Evolutionary conservation across 2,113 vertebrate genomes (phyloP).

Genomic region (Lagopus leucura): DNA sequence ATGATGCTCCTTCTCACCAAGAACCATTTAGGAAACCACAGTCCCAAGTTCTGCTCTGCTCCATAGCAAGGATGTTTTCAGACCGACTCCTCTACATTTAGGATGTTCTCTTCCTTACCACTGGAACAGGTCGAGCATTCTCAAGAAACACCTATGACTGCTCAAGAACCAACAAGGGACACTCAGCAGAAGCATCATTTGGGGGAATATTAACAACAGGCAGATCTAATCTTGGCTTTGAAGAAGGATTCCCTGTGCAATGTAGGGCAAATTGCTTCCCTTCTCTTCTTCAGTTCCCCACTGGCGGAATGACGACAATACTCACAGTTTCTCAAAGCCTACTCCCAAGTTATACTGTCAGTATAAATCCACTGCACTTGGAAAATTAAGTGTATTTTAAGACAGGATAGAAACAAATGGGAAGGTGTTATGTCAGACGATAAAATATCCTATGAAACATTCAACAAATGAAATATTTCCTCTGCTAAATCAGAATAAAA

Average conservation of each 20-base stretch:
- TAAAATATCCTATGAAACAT: not conserved
- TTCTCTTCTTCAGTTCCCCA: not conserved
- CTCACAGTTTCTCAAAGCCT: not conserved
- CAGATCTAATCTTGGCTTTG: not conserved
- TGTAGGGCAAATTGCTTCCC: not conserved
- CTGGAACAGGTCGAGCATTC: no score
- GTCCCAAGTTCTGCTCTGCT: not conserved
- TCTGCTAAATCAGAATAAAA: not conserved
- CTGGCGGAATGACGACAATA: not conserved
- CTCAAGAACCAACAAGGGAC: not conserved
- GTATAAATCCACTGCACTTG: not conserved
- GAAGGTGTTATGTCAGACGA: not conserved
- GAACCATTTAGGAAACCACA: not conserved
- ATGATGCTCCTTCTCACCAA: not conserved
- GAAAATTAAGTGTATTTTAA: not conserved
- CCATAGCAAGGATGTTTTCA: not conserved
- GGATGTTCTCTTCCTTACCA: not conserved
- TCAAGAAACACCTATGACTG: fast-evolving
- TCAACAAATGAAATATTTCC: not conserved
- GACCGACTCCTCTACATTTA: not conserved
- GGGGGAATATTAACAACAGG: not conserved
- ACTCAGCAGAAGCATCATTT: not conserved
- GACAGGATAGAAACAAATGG: not conserved
- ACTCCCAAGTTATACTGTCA: not conserved
- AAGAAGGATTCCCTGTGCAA: not conserved